Percentiles rank a stretch among this genome's conserved stretches.
phyloP scores from a whole-genome alignment of 2,113 vertebrate genomes.

The Blennius ocellaris region DNA sequence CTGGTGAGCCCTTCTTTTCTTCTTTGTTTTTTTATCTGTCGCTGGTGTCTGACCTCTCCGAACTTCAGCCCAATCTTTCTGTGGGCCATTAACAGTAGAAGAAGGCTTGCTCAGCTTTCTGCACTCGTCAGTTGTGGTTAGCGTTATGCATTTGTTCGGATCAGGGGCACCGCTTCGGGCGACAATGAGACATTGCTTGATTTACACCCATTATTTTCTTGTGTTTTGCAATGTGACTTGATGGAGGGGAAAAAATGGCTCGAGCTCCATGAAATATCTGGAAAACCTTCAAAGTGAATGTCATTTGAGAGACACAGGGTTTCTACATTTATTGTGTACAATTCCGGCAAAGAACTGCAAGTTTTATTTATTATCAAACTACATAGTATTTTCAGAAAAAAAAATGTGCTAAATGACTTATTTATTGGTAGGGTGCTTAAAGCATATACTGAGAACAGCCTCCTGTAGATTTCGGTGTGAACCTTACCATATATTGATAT shows the following conservation, averaged over 20 bases:
- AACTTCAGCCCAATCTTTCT: conserved; percentile 46
- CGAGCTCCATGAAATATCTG: not conserved
- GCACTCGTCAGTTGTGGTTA: conserved; percentile 71
- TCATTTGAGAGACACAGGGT: not conserved
- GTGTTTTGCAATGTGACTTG: conserved; percentile 34
- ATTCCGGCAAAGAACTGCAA: not conserved
- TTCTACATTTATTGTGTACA: not conserved
- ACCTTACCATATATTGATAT: too few species aligned
- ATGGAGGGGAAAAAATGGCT: not conserved
- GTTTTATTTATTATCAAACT: too few species aligned
- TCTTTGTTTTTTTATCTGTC: conserved; percentile 1
- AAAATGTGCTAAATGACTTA: too few species aligned
- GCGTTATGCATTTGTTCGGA: conserved; percentile 62
- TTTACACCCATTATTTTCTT: conserved; percentile 60
- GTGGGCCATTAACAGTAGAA: conserved; percentile 32
- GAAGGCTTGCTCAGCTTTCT: conserved; percentile 51
- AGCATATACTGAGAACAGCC: too few species aligned
- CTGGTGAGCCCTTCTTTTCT: not conserved
- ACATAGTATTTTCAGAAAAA: too few species aligned
- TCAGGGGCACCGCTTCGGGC: conserved; percentile 64
- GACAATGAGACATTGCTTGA: conserved; percentile 67
- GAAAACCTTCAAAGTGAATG: conserved; percentile 4
- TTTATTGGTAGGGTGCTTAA: too few species aligned
- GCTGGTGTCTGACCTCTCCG: conserved; percentile 53
- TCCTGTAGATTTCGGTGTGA: too few species aligned